A percentile compares a stretch with the other conserved stretches of the same genome.
phyloP scores from a whole-genome alignment of 2,113 vertebrate species.

The Lophotis ruficrista region DNA sequence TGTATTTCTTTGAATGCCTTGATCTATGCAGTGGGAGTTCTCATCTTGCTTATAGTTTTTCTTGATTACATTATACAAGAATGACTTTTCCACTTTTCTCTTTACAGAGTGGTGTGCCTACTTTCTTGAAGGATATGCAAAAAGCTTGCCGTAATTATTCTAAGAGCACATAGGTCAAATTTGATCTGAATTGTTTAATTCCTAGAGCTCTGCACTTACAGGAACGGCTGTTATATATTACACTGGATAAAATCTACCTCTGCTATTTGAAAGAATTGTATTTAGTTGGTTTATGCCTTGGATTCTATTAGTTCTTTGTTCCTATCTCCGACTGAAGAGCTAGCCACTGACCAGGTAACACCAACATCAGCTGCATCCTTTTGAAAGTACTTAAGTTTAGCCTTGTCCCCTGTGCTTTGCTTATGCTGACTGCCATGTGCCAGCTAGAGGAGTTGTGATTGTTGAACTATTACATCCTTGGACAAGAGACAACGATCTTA shows the following conservation, averaged over 20 bases:
- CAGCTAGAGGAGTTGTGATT: not conserved
- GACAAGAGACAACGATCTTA: not conserved
- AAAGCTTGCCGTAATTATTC: slow-evolving; percentile 84
- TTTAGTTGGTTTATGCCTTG: not conserved
- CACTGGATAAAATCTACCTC: slow-evolving; percentile 52
- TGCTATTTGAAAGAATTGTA: not conserved
- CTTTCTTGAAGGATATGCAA: slow-evolving; percentile 84
- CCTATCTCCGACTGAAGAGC: not conserved
- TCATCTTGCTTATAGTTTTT: not conserved
- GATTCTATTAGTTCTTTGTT: not conserved
- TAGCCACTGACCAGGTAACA: not conserved
- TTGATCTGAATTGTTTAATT: not conserved
- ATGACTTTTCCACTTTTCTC: slow-evolving; percentile 18
- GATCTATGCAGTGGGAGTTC: not conserved
- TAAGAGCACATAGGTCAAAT: slow-evolving; percentile 33
- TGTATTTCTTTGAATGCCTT: not conserved
- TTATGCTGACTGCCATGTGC: not conserved
- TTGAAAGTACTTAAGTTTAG: not conserved
- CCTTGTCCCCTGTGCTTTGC: not conserved
- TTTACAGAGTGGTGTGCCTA: slow-evolving; percentile 86
- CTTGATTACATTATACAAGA: not conserved
- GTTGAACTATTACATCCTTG: not conserved
- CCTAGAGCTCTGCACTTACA: not conserved
- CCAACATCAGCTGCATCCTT: not conserved
- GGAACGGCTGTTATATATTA: not conserved